Base-by-base conservation (phyloP, 1,140 invertebrate genomes). In the Cepaea nemoralis region DNA sequence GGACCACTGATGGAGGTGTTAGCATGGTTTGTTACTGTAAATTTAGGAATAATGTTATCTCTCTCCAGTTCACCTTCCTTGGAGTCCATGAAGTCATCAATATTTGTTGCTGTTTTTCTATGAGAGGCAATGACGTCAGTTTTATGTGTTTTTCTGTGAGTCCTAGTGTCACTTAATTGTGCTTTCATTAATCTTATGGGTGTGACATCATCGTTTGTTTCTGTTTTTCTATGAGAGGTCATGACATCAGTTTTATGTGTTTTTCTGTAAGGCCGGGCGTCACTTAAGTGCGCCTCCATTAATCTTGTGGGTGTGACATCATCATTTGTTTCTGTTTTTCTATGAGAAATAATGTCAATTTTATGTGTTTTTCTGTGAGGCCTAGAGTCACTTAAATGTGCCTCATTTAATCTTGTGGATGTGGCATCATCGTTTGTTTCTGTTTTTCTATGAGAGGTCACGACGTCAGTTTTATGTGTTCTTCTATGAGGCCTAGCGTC, bases 81-180 rank as follows among this genome's bases (percentile, higher is more conserved):
- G 50, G 31, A 33, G 5, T 50, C 31, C 63, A 63, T 77, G 14
- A 37, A 24, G 33, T 77, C 76, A 77, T 33, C 76, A 37, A 77
- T 24, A 27, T 35, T 40, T 59, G 50, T 77, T 42, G 27, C 59
- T 31, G 59, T 75, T 75, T 35, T n/a, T 66, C 37, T 77, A 55
- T 14, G n/a, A 55, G 8, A 22, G n/a, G n/a, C n/a, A 2, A 63
- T 77, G 55, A 40, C n/a, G 39, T 77, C 50, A 39, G 39, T 39
- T 1, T 37, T 63, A 35, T 77, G 35, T 31, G 22, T 77, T 55
- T 27, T 77, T 27, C 24, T 37, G 3, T 19, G 0, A 63, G 76
- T 8, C 5, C 14, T 37, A 24, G 37, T 31, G 33, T 66, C 33
- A n/a, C n/a, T n/a, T n/a, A n/a, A n/a, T n/a, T n/a, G n/a, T n/a